phyloP scores from a whole-genome alignment of 2,797 vertebrate genomes.

The Amniataba percoides region DNA sequence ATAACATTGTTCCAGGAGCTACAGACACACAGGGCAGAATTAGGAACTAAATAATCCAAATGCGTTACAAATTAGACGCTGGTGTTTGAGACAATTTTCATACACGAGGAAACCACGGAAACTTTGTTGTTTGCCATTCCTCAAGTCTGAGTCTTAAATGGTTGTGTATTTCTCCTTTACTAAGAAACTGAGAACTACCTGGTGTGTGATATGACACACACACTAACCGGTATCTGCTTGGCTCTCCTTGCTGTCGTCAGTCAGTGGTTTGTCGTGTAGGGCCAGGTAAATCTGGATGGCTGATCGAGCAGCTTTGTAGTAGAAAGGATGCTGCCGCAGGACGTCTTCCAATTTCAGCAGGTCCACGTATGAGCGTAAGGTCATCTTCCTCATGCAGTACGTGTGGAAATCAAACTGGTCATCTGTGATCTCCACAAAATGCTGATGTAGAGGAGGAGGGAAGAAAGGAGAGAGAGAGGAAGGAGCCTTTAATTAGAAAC shows the following conservation, averaged over 20 bases:
- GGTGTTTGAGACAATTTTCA: not conserved
- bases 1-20: not conserved
- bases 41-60: not conserved
- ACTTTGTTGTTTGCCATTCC: not conserved
- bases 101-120: not conserved
- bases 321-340: conserved; percentile 94
- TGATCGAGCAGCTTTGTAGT: conserved; percentile 92
- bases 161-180: not conserved
- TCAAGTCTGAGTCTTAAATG: not conserved
- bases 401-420: conserved; percentile 98
- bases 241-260: conserved; percentile 92
- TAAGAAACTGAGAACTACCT: too few relatives aligned
- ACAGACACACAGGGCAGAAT: too few relatives aligned
- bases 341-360: conserved; percentile 95
- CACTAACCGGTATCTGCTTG: conserved; percentile 90
- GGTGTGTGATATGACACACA: not conserved
- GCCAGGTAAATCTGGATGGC: conserved; percentile 95
- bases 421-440: conserved; percentile 97
- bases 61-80: not conserved
- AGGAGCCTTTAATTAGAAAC: not conserved
- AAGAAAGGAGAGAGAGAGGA: too few relatives aligned
- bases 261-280: conserved; percentile 93
- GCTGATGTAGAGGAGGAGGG: conserved; percentile 71
- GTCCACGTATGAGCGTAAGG: conserved; percentile 94
- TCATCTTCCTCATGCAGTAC: conserved; percentile 97